These are phyloP conservation scores for Bombus difficillimus DNA, from an alignment of 1,140 invertebrate genomes.

Conservation along the genomic window DNA sequence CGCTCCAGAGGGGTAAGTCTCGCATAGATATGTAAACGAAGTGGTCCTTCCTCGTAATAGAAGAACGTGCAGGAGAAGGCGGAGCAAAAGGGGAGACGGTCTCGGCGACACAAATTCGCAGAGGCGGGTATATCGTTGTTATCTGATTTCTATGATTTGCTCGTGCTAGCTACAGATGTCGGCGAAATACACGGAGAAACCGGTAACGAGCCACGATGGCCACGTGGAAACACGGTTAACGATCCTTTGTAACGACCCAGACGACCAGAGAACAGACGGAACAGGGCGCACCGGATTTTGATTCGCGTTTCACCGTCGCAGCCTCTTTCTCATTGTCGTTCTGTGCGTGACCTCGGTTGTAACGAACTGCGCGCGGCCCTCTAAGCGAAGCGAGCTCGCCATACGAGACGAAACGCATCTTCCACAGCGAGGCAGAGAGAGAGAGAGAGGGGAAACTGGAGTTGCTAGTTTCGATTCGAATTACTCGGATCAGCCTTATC, in stretches of 20 bases:
- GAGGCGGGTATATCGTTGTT: constrained; percentile 38
- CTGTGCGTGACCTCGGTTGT: too few species aligned
- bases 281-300: background rate
- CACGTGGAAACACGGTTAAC: constrained; percentile 37
- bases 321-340: constrained; percentile 5
- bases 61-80: background rate
- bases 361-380: too few species aligned
- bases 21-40: constrained; percentile 38
- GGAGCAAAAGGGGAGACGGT: constrained; percentile 25
- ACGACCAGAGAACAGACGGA: constrained; percentile 12
- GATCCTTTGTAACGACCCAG: constrained; percentile 54
- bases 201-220: constrained; percentile 28
- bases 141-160: constrained; percentile 61
- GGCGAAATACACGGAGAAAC: background rate
- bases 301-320: constrained; percentile 2
- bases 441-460: too few species aligned
- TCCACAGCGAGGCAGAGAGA: too few species aligned
- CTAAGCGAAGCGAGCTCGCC: too few species aligned
- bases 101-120: constrained; percentile 44
- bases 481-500: background rate
- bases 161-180: constrained; percentile 10
- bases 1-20: background rate
- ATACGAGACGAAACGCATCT: too few species aligned
- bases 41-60: background rate
- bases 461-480: background rate